phyloP scores from a whole-genome alignment of 2,797 vertebrate species.

The Salmo trutta region DNA sequence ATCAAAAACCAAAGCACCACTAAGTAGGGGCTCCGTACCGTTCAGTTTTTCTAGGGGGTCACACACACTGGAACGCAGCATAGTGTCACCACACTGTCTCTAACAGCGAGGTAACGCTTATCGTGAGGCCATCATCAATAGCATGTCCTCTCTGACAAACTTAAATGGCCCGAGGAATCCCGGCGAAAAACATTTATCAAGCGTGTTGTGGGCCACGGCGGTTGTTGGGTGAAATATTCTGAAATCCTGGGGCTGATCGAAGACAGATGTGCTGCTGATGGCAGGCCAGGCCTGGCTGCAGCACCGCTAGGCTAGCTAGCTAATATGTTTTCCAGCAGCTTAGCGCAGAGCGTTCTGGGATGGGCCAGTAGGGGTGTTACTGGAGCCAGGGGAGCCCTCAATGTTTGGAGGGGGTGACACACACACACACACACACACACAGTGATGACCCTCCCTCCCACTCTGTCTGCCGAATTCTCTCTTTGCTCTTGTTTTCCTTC shows the following conservation, averaged over 20 bases:
- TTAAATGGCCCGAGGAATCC: slow-evolving; percentile 9
- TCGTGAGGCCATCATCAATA: neutral
- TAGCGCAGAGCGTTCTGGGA: neutral
- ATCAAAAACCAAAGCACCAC: too few relatives aligned
- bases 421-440: neutral
- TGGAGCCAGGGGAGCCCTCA: slow-evolving; percentile 1
- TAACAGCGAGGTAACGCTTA: neutral
- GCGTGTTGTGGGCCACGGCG: slow-evolving; percentile 4
- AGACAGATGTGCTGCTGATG: slow-evolving; percentile 62
- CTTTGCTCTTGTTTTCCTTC: neutral
- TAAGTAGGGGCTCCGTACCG: too few relatives aligned
- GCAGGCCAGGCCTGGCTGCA: slow-evolving; percentile 2
- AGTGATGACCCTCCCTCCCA: too few relatives aligned
- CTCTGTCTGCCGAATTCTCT: neutral
- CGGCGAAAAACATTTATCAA: slow-evolving; percentile 13
- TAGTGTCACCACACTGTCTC: neutral
- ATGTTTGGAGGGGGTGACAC: neutral
- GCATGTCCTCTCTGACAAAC: neutral
- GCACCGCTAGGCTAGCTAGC: slow-evolving; percentile 43
- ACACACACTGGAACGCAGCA: neutral
- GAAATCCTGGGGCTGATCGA: slow-evolving; percentile 66
- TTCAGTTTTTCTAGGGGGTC: too few relatives aligned
- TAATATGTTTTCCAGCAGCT: slow-evolving; percentile 36
- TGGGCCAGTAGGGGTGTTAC: slow-evolving; percentile 18
- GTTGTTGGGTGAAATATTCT: slow-evolving; percentile 55